Evolutionary conservation across 1,140 invertebrate genomes (phyloP).

Genomic region (Seison nebaliae): DNA sequence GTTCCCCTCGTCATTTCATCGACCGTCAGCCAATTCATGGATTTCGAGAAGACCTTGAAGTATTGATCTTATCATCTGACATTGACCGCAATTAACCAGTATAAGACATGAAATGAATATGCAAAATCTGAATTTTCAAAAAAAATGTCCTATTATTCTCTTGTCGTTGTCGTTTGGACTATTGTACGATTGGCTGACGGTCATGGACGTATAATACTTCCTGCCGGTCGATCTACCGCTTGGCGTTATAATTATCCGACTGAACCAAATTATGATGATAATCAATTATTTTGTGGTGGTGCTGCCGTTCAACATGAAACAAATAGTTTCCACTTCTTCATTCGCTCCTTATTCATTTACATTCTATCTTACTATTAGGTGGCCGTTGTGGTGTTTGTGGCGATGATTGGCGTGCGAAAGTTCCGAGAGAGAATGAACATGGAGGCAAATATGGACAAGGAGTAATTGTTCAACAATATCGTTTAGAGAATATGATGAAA

Average conservation of each 20-base stretch:
- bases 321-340: background rate
- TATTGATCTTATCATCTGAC: no score
- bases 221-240: conserved; percentile 62
- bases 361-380: conserved; percentile 19
- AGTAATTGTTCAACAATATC: conserved; percentile 20
- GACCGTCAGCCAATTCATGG: no score
- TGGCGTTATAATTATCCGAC: conserved; percentile 72
- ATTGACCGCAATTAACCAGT: no score
- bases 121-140: no score
- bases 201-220: conserved; percentile 59
- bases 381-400: conserved; percentile 30
- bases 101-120: no score
- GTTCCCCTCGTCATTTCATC: no score
- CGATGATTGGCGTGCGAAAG: conserved; percentile 17
- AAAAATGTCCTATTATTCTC: no score
- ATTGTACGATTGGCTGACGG: no score
- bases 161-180: no score
- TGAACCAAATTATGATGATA: conserved; percentile 75
- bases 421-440: conserved; percentile 20
- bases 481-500: conserved; percentile 16
- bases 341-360: conserved; percentile 14
- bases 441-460: conserved; percentile 26
- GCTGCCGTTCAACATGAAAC: conserved; percentile 29
- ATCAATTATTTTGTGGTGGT: conserved; percentile 52
- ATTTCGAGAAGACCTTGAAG: no score